phyloP scores from a whole-genome alignment of 2,888 invertebrate species.

The Acrobeloides nanus region DNA sequence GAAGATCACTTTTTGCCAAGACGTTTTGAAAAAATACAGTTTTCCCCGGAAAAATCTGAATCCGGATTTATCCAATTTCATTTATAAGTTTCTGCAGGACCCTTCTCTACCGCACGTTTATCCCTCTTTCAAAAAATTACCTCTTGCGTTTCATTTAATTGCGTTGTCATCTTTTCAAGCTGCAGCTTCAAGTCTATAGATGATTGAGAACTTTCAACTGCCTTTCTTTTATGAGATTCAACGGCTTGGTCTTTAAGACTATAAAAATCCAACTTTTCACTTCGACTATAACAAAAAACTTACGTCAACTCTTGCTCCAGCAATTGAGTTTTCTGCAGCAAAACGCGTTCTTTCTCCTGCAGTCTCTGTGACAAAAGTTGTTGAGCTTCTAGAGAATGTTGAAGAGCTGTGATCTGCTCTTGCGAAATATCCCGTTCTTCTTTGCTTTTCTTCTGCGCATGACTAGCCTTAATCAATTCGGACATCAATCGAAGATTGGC shows the following conservation, averaged over 20 bases:
- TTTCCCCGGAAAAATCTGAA: slow-evolving; percentile 9
- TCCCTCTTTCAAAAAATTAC: slow-evolving; percentile 12
- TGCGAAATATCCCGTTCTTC: slow-evolving; percentile 89
- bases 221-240: slow-evolving; percentile 96
- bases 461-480: slow-evolving; percentile 88
- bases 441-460: slow-evolving; percentile 80
- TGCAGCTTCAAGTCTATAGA: slow-evolving; percentile 92
- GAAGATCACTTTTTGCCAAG: no score
- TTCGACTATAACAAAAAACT: slow-evolving; percentile 2
- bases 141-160: slow-evolving; percentile 86
- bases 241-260: slow-evolving; percentile 84
- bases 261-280: slow-evolving; percentile 1
- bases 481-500: slow-evolving; percentile 98
- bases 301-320: slow-evolving; percentile 77
- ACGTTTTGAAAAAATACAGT: no score
- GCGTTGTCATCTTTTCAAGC: slow-evolving; percentile 92
- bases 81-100: no score
- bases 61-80: background rate
- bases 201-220: slow-evolving; percentile 91
- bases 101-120: no score
- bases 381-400: slow-evolving; percentile 74
- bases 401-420: slow-evolving; percentile 74
- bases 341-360: slow-evolving; percentile 86
- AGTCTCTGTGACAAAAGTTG: slow-evolving; percentile 83
- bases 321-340: slow-evolving; percentile 81